Evolutionary conservation across 1,140 invertebrate genomes (phyloP), one percentile per base, ranked within the genome.

Genomic region (Linepithema humile): DNA sequence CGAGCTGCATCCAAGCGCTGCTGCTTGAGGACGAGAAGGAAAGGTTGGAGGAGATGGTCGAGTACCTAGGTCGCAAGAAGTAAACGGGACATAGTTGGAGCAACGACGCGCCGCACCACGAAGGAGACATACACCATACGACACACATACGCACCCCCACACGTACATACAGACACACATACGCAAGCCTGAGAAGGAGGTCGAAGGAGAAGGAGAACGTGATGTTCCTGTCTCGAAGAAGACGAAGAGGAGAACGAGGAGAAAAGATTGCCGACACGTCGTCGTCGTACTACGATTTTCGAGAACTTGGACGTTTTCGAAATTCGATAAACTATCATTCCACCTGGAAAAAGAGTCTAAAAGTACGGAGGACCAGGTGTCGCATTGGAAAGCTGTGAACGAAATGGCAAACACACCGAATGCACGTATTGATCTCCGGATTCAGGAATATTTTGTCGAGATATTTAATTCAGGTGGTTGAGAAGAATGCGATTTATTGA

Each of bases 1-100:
- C 95, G 86, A 95, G 95, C 89, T 96, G 96, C 90, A 93, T 96
- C 88, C 94, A 96, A 92, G 95, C 95, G 67, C 92, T 97, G 86
- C 92, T 96, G 83, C 92, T 96, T 85, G 93, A 94, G 82, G 95
- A 96, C 86, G 95, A 96, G 90, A 94, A 95, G 89, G 94, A 95
- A 87, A 95, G 95, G 88, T 95, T 95, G 90, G 94, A 95, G 86
- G 94, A 95, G 90, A 96, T 96, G 95, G 95, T 95, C 89, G 95
- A 95, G 91, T 95, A 95, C 91, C 93, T 96, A 91, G 95, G 95
- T 89, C 92, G 94, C 90, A 94, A 92, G 90, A 94, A 94, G 88
- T 94, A 94, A 93, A 90, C 89, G 89, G 83, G 48, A 74, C 59
- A 62, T 20, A 53, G 57, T 55, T 35, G 48, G 65, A 84, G 60